These are phyloP conservation scores for Metopolophium dirhodum DNA, from an alignment of 1,140 invertebrate genomes.

Conservation along the genomic window DNA sequence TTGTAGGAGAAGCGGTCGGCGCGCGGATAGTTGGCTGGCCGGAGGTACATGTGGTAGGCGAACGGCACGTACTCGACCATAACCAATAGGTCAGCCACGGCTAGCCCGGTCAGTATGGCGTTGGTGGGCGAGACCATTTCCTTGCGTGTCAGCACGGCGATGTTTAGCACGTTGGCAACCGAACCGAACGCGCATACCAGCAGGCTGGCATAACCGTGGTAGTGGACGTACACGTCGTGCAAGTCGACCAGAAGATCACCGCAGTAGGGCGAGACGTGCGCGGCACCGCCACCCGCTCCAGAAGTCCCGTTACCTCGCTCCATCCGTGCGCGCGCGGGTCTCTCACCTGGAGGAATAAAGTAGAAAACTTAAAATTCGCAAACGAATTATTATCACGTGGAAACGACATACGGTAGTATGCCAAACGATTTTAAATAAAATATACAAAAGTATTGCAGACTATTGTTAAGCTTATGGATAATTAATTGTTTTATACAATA, in stretches of 20 bases:
- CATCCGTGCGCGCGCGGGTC: not conserved
- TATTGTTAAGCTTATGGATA: not conserved
- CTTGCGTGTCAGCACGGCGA: constrained; percentile 87
- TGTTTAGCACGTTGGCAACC: constrained; percentile 91
- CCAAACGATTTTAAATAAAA: not conserved
- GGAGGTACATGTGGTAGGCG: constrained; percentile 79
- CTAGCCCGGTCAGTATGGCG: constrained; percentile 86
- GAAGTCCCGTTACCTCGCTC: constrained; percentile 13
- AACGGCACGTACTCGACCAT: constrained; percentile 95
- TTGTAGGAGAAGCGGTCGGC: constrained; percentile 72
- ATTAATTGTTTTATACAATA: no score
- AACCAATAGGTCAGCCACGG: constrained; percentile 87
- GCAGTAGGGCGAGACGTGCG: constrained; percentile 62
- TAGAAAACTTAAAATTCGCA: not conserved
- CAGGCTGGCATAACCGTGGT: constrained; percentile 78
- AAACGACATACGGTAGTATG: not conserved
- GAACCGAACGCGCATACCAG: constrained; percentile 90
- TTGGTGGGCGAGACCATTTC: constrained; percentile 93
- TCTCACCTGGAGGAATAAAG: not conserved
- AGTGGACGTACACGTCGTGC: constrained; percentile 64
- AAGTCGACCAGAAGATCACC: constrained; percentile 64
- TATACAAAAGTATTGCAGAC: not conserved
- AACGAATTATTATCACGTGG: not conserved
- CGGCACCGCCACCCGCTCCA: not conserved
- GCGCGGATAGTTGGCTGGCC: constrained; percentile 64